Evolutionary conservation across 2,113 vertebrate species (phyloP).

Genomic region (Myiozetetes cayanensis): DNA sequence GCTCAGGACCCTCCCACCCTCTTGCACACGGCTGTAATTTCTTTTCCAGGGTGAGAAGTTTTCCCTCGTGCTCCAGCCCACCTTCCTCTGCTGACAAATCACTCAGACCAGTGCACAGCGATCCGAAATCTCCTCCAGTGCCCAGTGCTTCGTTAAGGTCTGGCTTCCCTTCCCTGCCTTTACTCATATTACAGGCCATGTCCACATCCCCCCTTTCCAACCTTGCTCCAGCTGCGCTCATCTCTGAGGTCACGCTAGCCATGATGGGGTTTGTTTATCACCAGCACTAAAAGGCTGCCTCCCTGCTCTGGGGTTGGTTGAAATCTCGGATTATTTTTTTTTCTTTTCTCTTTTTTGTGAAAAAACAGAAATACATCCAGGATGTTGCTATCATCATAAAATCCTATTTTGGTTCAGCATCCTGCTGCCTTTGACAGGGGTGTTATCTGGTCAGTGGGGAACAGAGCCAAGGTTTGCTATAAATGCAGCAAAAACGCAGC

Average conservation of each 20-base stretch:
- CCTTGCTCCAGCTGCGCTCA: neutral
- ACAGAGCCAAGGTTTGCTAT: constrained; percentile 5
- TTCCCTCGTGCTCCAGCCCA: neutral
- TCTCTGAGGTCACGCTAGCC: neutral
- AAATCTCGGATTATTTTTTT: neutral
- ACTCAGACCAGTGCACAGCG: rapidly evolving
- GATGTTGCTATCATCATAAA: constrained; percentile 44
- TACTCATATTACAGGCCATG: neutral
- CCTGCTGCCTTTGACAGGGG: constrained; percentile 11
- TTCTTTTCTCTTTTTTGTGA: neutral
- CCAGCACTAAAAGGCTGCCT: neutral
- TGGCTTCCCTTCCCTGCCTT: neutral
- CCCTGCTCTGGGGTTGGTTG: neutral
- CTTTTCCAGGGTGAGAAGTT: constrained; percentile 1
- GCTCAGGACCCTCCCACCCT: neutral
- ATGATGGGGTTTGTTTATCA: neutral
- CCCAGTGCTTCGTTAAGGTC: neutral
- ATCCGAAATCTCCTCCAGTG: neutral
- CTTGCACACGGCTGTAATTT: neutral
- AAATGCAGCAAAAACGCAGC: constrained; percentile 22
- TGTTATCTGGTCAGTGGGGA: constrained; percentile 37
- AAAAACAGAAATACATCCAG: constrained; percentile 15
- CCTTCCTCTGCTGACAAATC: neutral
- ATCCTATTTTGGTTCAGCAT: constrained; percentile 42
- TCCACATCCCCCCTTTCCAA: neutral